These are phyloP conservation scores for Drosophila ogumai DNA, from an alignment of 1,140 invertebrate species.

Conservation along the genomic window DNA sequence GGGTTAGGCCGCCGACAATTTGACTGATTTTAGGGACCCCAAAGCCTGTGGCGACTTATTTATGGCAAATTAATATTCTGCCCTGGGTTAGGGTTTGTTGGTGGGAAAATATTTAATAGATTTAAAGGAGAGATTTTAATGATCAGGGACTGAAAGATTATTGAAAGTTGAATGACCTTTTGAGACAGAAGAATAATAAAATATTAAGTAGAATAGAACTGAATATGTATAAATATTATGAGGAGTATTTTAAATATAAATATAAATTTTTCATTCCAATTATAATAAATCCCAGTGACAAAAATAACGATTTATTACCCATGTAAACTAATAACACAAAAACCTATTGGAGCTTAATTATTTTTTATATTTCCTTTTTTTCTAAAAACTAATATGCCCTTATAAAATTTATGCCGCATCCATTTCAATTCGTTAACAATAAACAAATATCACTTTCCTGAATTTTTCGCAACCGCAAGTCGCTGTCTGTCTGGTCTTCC, in stretches of 20 bases:
- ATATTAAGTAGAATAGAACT: background rate
- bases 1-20: slow-evolving; percentile 45
- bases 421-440: slow-evolving; percentile 60
- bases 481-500: slow-evolving; percentile 43
- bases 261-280: no score
- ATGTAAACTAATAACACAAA: background rate
- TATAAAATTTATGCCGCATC: slow-evolving; percentile 1
- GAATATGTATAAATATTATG: background rate
- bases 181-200: background rate
- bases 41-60: slow-evolving; percentile 26
- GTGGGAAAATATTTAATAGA: slow-evolving; percentile 16
- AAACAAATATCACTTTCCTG: slow-evolving; percentile 66
- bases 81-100: background rate
- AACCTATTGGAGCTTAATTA: no score
- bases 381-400: background rate
- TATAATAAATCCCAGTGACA: background rate
- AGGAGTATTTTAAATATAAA: no score
- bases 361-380: background rate
- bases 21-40: slow-evolving; percentile 41
- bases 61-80: slow-evolving; percentile 24
- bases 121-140: background rate
- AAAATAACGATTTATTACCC: background rate
- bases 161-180: background rate
- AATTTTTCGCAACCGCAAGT: slow-evolving; percentile 60
- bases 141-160: background rate